Conservation (phyloP, 2,113 vertebrate species). For the Hippocampus guttulatus region DNA sequence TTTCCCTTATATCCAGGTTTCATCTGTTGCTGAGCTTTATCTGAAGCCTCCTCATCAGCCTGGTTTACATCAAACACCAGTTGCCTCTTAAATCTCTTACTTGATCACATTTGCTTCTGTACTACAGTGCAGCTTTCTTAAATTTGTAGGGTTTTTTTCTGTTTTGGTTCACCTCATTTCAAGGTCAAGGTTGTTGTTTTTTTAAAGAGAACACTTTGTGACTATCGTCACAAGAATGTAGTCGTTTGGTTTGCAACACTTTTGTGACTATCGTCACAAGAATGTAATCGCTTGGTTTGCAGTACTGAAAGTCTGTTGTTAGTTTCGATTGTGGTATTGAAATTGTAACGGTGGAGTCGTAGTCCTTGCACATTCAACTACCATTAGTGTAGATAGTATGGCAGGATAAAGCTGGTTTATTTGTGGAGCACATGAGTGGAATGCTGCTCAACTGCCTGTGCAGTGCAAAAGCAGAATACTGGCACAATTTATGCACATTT, state of each 20-base stretch:
- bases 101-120: conserved; percentile 6
- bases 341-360: conserved; percentile 12
- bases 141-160: background rate
- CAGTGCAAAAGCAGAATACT: conserved; percentile 11
- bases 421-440: conserved; percentile 7
- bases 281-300: background rate
- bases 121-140: background rate
- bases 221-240: too few relatives aligned
- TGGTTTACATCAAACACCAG: conserved; percentile 15
- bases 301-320: background rate
- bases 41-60: background rate
- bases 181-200: background rate
- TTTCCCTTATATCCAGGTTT: background rate
- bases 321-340: background rate
- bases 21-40: background rate
- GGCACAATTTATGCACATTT: conserved; percentile 5
- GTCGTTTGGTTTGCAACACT: background rate
- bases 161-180: conserved; percentile 4
- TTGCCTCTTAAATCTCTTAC: conserved; percentile 23
- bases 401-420: conserved; percentile 11
- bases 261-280: background rate
- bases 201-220: background rate
- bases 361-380: conserved; percentile 13
- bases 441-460: conserved; percentile 13
- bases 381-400: conserved; percentile 5